Evolutionary conservation across 64 coral and sea anemone genomes (phyloP).

Genomic region (Stichodactyla helianthus): DNA sequence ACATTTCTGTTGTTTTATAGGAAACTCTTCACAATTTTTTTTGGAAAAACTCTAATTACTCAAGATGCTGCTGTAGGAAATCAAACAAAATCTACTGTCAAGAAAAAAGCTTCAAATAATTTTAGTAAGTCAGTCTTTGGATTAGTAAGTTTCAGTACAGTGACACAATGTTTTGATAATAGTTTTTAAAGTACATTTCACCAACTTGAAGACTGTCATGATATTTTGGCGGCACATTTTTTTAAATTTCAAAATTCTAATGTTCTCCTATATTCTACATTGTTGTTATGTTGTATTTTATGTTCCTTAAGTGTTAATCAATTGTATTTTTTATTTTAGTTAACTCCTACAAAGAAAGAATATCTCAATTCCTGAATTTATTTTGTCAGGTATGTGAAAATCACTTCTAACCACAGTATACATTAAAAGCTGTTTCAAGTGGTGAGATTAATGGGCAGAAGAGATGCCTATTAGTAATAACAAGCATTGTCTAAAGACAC

Average conservation of each 20-base stretch:
- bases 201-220: no score
- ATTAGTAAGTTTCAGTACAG: background rate
- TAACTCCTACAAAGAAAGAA: slow-evolving; percentile 22
- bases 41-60: slow-evolving; percentile 47
- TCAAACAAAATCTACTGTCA: background rate
- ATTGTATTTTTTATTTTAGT: slow-evolving; percentile 11
- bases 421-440: no score
- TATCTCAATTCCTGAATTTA: slow-evolving; percentile 34
- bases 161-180: background rate
- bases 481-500: no score
- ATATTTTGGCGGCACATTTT: no score
- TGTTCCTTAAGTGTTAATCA: background rate
- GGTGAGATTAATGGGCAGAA: no score
- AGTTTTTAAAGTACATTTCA: no score
- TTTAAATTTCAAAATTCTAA: no score
- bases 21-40: slow-evolving; percentile 67
- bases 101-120: slow-evolving; percentile 10
- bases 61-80: background rate
- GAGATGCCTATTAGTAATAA: no score
- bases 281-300: background rate
- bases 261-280: no score
- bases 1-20: slow-evolving; percentile 21
- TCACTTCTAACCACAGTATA: no score
- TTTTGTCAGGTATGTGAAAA: slow-evolving; percentile 46
- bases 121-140: background rate